Conservation (phyloP, 2,797 vertebrate genomes). For the Pseudochirops cupreus region DNA sequence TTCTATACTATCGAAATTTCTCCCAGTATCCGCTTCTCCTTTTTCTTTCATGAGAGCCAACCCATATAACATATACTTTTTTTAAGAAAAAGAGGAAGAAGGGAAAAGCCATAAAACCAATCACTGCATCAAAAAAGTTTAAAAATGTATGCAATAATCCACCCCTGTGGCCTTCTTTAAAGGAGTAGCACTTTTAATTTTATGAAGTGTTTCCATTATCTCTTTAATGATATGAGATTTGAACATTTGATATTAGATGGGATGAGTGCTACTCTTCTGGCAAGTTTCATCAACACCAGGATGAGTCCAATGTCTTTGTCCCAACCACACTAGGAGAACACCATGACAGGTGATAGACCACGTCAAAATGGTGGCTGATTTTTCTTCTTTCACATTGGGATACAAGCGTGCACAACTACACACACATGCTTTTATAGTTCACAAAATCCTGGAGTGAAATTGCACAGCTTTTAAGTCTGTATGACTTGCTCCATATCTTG, state of each 20-base stretch:
- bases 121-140: neutral
- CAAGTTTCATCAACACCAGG: neutral
- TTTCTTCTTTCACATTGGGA: slow-evolving; percentile 26
- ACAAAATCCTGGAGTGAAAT: slow-evolving; percentile 50
- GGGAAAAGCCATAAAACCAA: neutral
- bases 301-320: neutral
- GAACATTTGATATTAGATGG: neutral
- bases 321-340: neutral
- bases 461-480: slow-evolving; percentile 20
- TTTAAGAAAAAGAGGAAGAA: neutral
- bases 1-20: neutral
- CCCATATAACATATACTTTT: neutral
- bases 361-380: slow-evolving; percentile 46
- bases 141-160: neutral
- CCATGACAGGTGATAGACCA: neutral
- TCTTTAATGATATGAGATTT: neutral
- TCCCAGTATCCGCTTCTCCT: neutral
- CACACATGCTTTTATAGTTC: slow-evolving; percentile 23
- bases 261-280: neutral
- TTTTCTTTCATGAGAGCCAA: neutral
- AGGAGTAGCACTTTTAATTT: neutral
- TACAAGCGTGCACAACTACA: neutral
- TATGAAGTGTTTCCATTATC: neutral
- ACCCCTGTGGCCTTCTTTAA: neutral
- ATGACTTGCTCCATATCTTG: neutral